Evolutionary conservation across 2,888 invertebrate genomes (phyloP).

Genomic region (Lacanobia oleracea): DNA sequence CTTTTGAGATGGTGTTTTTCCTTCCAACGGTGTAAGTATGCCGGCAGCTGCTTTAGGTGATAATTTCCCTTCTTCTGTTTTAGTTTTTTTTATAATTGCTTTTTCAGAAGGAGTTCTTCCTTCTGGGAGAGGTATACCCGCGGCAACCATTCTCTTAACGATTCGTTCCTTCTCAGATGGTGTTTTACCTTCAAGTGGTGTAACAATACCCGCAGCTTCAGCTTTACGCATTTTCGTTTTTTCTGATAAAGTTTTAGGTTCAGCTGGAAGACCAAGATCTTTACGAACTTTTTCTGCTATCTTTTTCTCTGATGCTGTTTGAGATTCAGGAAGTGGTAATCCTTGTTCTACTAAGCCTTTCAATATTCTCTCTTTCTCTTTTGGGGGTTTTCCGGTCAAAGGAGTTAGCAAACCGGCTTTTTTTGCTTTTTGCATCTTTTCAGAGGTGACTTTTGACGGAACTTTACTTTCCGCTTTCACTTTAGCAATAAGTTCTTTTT

Average conservation of each 20-base stretch:
- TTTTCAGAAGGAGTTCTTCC: slow-evolving; percentile 67
- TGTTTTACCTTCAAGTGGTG: slow-evolving; percentile 62
- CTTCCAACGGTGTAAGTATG: slow-evolving; percentile 42
- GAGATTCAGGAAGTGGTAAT: slow-evolving; percentile 54
- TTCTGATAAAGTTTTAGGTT: slow-evolving; percentile 59
- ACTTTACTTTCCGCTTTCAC: slow-evolving; percentile 45
- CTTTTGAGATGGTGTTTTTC: slow-evolving; percentile 45
- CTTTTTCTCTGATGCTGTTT: slow-evolving; percentile 64
- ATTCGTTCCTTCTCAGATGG: slow-evolving; percentile 55
- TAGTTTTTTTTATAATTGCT: slow-evolving; percentile 37
- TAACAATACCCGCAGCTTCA: slow-evolving; percentile 65
- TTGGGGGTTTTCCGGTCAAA: slow-evolving; percentile 41
- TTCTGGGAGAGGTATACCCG: slow-evolving; percentile 65
- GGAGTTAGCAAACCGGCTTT: slow-evolving; percentile 50
- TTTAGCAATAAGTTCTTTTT: slow-evolving; percentile 62
- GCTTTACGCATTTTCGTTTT: slow-evolving; percentile 63
- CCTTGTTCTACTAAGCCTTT: slow-evolving; percentile 48
- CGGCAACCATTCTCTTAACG: slow-evolving; percentile 23
- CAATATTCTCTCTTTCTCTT: slow-evolving; percentile 67
- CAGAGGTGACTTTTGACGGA: slow-evolving; percentile 43
- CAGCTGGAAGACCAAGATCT: slow-evolving; percentile 66
- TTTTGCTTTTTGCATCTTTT: slow-evolving; percentile 57
- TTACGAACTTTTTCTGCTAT: slow-evolving; percentile 67
- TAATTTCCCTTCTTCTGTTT: slow-evolving; percentile 17
- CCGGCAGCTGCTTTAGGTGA: slow-evolving; percentile 7